A percentile compares a stretch with the other conserved stretches of the same genome.
Evolutionary conservation across 2,888 invertebrate species (phyloP).

Genomic region (Ormyrus rosae): DNA sequence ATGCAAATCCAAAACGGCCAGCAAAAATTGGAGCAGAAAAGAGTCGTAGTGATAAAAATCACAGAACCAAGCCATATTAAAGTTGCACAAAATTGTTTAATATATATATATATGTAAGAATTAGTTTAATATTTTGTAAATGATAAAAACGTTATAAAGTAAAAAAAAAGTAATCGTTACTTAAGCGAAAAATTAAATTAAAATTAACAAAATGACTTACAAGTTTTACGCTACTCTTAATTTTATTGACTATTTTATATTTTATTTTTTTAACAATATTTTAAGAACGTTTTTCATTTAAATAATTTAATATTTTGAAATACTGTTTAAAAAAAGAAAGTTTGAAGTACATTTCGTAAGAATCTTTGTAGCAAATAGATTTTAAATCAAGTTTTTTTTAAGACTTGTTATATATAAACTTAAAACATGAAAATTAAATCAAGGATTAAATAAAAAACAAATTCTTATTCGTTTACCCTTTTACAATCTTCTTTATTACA

Average conservation of each 20-base stretch:
- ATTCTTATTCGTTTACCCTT: conserved; percentile 57
- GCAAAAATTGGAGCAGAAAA: conserved; percentile 67
- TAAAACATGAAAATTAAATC: background rate
- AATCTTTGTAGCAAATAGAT: background rate
- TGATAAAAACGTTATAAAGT: conserved; percentile 44
- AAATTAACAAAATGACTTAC: conserved; percentile 12
- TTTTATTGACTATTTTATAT: background rate
- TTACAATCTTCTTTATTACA: conserved; percentile 71
- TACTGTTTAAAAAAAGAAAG: background rate
- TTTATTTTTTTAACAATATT: conserved; percentile 2
- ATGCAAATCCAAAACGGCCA: conserved; percentile 61
- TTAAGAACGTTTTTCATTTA: background rate
- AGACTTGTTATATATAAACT: background rate
- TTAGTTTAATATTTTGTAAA: conserved; percentile 54
- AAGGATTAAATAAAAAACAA: background rate
- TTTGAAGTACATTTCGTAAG: background rate
- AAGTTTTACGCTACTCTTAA: background rate
- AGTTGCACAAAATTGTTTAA: conserved; percentile 44
- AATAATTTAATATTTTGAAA: too few relatives aligned
- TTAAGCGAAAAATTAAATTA: conserved; percentile 38
- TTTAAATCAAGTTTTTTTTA: background rate
- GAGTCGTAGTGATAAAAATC: conserved; percentile 65
- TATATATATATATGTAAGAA: conserved; percentile 27
- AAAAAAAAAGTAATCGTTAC: conserved; percentile 26
- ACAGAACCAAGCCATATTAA: conserved; percentile 71